Evolutionary conservation across 2,113 vertebrate genomes (phyloP).

Genomic region (Boulengeromyrus knoepffleri): DNA sequence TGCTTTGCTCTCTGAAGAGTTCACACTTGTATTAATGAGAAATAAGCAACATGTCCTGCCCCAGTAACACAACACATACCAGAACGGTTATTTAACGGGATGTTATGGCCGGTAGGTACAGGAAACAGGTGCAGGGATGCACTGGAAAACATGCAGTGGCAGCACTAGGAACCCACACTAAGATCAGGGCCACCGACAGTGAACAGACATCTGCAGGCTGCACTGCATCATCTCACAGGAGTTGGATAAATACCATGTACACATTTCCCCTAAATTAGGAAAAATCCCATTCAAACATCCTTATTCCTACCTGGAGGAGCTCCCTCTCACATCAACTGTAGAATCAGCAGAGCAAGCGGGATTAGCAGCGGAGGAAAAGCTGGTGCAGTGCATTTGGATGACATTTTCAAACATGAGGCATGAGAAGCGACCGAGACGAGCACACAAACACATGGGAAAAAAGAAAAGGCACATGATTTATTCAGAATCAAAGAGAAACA

Average conservation of each 20-base stretch:
- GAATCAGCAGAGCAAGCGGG: conserved; percentile 40
- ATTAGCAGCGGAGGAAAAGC: conserved; percentile 27
- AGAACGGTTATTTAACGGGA: not conserved
- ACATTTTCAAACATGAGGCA: conserved; percentile 66
- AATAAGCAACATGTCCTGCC: not conserved
- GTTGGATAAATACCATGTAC: not conserved
- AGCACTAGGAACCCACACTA: not conserved
- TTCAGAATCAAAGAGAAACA: conserved; percentile 47
- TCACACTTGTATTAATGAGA: not conserved
- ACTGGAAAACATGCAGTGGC: not conserved
- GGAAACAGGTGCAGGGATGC: not conserved
- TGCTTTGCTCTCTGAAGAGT: not conserved
- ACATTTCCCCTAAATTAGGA: not conserved
- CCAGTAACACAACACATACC: not conserved
- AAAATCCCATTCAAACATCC: not conserved
- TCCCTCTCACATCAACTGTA: not conserved
- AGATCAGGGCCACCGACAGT: not conserved
- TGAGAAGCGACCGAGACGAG: conserved; percentile 71
- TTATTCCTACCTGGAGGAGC: not conserved
- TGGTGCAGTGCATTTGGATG: conserved; percentile 82
- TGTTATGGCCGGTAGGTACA: not conserved
- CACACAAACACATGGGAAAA: conserved; percentile 71
- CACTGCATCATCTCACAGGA: not conserved
- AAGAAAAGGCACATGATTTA: conserved; percentile 84
- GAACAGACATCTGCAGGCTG: not conserved